Conservation (phyloP, 2,797 vertebrate species). For the Melanotaenia parkinsoni region DNA sequence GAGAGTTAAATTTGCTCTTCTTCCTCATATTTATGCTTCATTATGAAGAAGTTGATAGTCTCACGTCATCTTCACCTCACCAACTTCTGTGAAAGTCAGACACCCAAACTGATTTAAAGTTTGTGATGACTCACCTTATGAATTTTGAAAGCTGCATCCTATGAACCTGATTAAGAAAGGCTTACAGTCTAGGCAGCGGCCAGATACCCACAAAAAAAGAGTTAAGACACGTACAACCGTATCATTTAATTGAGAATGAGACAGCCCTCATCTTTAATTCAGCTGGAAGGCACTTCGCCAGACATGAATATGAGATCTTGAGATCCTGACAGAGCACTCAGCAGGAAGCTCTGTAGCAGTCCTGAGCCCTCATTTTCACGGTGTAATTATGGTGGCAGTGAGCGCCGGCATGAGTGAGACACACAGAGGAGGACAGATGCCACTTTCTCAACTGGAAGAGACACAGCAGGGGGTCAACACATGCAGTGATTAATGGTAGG, state of each 20-base stretch:
- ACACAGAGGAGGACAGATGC: conserved; percentile 1
- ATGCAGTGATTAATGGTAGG: neutral
- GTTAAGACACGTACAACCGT: conserved; percentile 3
- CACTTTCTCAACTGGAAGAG: conserved; percentile 1
- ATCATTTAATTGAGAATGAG: conserved; percentile 24
- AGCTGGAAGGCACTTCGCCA: conserved; percentile 25
- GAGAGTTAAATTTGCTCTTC: no score
- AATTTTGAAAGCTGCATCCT: neutral
- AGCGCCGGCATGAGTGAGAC: conserved; percentile 13
- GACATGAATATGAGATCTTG: conserved; percentile 33
- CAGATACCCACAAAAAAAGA: neutral
- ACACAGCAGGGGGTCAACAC: neutral
- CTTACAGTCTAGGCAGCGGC: neutral
- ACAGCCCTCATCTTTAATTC: conserved; percentile 46
- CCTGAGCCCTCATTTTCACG: neutral
- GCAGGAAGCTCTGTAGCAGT: conserved; percentile 7
- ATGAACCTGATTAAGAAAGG: conserved; percentile 4
- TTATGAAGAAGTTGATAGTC: no score
- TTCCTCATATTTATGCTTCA: no score
- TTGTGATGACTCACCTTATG: neutral
- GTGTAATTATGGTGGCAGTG: conserved; percentile 19
- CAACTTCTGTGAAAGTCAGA: neutral
- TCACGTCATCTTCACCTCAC: neutral
- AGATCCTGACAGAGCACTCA: conserved; percentile 19
- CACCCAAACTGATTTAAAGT: neutral